Conservation (phyloP, 2,888 invertebrate species). For the Tetramorium bicarinatum region DNA sequence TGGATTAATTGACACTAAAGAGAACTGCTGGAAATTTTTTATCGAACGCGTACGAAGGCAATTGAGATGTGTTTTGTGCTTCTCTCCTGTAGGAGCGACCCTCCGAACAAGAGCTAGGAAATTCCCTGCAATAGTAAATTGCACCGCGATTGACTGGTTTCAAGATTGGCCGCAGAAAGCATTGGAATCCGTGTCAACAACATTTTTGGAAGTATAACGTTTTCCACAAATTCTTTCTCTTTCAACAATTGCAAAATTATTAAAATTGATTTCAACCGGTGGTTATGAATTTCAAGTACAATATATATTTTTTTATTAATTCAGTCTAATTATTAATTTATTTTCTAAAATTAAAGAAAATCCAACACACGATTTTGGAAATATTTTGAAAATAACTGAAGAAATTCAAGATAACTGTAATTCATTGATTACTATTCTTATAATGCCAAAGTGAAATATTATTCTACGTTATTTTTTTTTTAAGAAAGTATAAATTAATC, state of each 20-base stretch:
- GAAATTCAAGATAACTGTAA: neutral
- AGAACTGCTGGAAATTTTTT: conserved; percentile 98
- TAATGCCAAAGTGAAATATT: neutral
- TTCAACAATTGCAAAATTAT: neutral
- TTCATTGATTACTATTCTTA: neutral
- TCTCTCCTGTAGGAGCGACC: conserved; percentile 94
- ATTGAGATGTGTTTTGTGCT: conserved; percentile 94
- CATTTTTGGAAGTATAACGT: conserved; percentile 91
- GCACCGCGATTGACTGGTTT: conserved; percentile 98
- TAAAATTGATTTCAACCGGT: neutral
- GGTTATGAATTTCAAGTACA: neutral
- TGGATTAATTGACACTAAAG: conserved; percentile 94
- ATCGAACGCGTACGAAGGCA: conserved; percentile 95
- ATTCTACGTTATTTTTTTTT: neutral
- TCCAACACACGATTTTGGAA: neutral
- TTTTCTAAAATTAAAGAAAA: neutral
- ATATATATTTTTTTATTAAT: conserved; percentile 8
- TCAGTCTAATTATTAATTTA: neutral
- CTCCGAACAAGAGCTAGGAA: conserved; percentile 95
- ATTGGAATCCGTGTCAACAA: conserved; percentile 94
- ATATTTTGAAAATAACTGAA: neutral
- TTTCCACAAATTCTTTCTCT: neutral
- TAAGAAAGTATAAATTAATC: neutral
- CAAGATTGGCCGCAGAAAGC: conserved; percentile 98
- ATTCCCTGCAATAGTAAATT: conserved; percentile 97